Conservation (phyloP, 2,888 invertebrate genomes). For the Euphydryas editha region DNA sequence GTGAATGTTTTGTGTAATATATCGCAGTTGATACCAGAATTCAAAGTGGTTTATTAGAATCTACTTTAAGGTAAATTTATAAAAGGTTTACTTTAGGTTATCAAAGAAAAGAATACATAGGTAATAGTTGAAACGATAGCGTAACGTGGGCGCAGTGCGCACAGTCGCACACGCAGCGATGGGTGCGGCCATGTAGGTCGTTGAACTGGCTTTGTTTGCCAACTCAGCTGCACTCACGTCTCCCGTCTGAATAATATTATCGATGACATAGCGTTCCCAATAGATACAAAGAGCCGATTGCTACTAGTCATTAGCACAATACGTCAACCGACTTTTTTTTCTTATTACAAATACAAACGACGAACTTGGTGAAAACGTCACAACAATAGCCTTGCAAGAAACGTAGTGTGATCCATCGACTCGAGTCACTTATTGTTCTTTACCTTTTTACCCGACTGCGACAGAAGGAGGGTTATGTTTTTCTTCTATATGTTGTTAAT, state of each 20-base stretch:
- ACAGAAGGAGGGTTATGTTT: too few relatives aligned
- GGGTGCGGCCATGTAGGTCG: conserved; percentile 77
- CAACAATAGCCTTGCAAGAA: conserved; percentile 64
- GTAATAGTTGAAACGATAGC: conserved; percentile 53
- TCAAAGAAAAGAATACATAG: conserved; percentile 20
- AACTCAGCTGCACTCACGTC: conserved; percentile 76
- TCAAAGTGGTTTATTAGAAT: not conserved
- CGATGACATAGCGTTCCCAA: conserved; percentile 55
- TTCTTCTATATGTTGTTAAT: conserved; percentile 32
- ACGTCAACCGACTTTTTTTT: conserved; percentile 27
- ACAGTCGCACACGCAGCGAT: conserved; percentile 66
- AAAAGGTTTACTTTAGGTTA: not conserved
- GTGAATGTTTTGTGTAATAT: not conserved
- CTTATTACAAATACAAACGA: conserved; percentile 38
- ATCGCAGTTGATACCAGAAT: not conserved
- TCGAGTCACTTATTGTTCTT: conserved; percentile 45
- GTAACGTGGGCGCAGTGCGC: conserved; percentile 70
- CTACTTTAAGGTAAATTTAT: not conserved
- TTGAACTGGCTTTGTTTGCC: conserved; percentile 83
- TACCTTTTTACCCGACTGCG: too few relatives aligned
- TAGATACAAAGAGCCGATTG: conserved; percentile 35
- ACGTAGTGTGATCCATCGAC: conserved; percentile 63
- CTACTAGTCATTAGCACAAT: conserved; percentile 21
- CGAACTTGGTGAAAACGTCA: conserved; percentile 56
- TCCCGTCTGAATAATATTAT: conserved; percentile 65